Evolutionary conservation across 2,113 vertebrate genomes (phyloP).

Genomic region (Gadus chalcogrammus): DNA sequence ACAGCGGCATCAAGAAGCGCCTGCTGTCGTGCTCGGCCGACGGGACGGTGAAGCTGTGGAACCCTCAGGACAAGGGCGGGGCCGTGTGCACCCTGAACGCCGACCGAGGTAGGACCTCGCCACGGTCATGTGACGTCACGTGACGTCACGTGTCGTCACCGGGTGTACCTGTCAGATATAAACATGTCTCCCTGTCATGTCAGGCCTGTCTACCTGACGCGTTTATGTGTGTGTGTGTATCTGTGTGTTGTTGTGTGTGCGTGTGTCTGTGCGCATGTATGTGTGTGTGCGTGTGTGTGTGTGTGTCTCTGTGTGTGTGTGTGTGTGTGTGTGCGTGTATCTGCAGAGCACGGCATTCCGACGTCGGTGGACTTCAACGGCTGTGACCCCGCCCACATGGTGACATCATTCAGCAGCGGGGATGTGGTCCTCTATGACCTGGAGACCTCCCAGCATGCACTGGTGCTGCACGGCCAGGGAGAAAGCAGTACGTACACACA

Average conservation of each 20-base stretch:
- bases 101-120: slow-evolving; percentile 73
- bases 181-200: neutral
- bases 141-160: neutral
- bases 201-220: no score
- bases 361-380: slow-evolving; percentile 95
- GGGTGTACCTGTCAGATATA: no score
- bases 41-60: slow-evolving; percentile 95
- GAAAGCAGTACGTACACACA: slow-evolving; percentile 76
- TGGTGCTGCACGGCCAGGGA: slow-evolving; percentile 85
- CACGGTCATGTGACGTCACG: neutral
- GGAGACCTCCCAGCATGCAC: slow-evolving; percentile 88
- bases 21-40: slow-evolving; percentile 97
- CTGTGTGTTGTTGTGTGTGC: neutral
- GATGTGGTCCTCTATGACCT: slow-evolving; percentile 90
- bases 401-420: slow-evolving; percentile 88
- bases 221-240: neutral
- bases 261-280: neutral
- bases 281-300: neutral
- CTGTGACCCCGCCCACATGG: slow-evolving; percentile 95
- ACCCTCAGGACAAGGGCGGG: slow-evolving; percentile 88
- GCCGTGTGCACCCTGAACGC: slow-evolving; percentile 90
- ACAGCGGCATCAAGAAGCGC: slow-evolving; percentile 92
- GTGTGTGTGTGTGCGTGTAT: slow-evolving; percentile 19
- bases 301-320: slow-evolving; percentile 3
- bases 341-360: slow-evolving; percentile 86